These are phyloP conservation scores for Megamerina dolium DNA, from an alignment of 2,888 invertebrate genomes.

Conservation along the genomic window DNA sequence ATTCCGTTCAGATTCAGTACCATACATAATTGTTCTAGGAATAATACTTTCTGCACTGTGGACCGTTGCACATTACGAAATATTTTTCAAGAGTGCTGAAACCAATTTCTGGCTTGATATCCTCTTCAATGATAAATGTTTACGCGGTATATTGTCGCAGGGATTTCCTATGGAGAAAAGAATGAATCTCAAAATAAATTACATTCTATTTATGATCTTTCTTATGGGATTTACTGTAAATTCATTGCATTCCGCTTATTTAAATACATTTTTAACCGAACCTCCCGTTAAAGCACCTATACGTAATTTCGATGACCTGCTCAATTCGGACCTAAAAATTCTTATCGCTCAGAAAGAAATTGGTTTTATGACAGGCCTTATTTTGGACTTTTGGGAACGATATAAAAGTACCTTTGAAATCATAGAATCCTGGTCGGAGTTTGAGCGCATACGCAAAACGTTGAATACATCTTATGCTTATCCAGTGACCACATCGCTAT, in stretches of 20 bases:
- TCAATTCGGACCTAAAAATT: conserved; percentile 8
- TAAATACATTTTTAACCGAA: conserved; percentile 26
- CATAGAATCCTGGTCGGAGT: not conserved
- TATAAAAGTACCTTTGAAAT: conserved; percentile 2
- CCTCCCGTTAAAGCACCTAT: conserved; percentile 20
- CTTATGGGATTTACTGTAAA: conserved; percentile 22
- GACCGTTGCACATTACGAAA: not conserved
- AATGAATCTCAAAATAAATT: conserved; percentile 9
- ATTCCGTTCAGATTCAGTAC: not conserved
- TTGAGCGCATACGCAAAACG: conserved; percentile 4
- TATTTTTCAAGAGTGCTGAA: not conserved
- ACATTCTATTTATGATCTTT: conserved; percentile 19
- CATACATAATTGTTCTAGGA: not conserved
- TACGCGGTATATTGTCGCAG: conserved; percentile 28
- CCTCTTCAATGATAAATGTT: conserved; percentile 19
- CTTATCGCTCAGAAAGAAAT: conserved; percentile 9
- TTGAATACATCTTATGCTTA: conserved; percentile 17
- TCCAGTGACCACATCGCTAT: not conserved
- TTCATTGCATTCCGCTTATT: conserved; percentile 24
- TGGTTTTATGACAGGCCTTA: not conserved
- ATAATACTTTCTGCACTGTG: not conserved
- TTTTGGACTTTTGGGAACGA: not conserved
- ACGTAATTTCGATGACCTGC: conserved; percentile 23
- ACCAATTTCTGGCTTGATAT: not conserved
- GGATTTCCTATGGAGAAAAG: conserved; percentile 19